phyloP scores from a whole-genome alignment of 2,113 vertebrate genomes.

The Hypocryptadius cinnamomeus region DNA sequence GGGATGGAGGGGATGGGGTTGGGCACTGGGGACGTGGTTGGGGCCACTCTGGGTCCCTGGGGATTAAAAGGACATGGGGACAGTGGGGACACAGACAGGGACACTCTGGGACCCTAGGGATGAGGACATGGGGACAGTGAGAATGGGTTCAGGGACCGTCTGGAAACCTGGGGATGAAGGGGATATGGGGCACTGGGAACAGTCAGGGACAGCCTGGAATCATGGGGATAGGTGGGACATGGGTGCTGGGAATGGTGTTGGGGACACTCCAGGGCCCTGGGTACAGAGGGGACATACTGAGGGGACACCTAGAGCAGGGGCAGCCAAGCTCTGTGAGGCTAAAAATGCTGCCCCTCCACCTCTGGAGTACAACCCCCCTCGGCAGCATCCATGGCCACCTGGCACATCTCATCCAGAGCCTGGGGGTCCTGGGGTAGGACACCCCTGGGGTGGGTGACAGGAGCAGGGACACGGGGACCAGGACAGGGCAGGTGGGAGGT shows the following conservation, averaged over 20 bases:
- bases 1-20: too few relatives aligned
- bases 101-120: neutral
- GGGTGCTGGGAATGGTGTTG: neutral
- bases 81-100: too few relatives aligned
- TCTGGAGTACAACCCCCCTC: too few relatives aligned
- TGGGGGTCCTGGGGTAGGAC: neutral
- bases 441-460: too few relatives aligned
- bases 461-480: rapidly evolving
- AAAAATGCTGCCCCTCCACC: neutral
- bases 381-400: neutral
- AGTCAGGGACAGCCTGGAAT: too few relatives aligned
- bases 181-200: neutral
- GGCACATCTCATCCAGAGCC: neutral
- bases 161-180: neutral
- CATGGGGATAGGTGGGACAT: neutral
- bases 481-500: neutral
- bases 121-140: neutral
- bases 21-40: rapidly evolving
- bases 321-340: neutral
- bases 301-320: neutral
- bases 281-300: neutral
- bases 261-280: neutral
- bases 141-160: rapidly evolving
- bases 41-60: too few relatives aligned
- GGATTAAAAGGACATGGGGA: neutral